Base-by-base conservation (phyloP, 2,888 invertebrate genomes). In the Poecilobothrus nobilitatus region DNA sequence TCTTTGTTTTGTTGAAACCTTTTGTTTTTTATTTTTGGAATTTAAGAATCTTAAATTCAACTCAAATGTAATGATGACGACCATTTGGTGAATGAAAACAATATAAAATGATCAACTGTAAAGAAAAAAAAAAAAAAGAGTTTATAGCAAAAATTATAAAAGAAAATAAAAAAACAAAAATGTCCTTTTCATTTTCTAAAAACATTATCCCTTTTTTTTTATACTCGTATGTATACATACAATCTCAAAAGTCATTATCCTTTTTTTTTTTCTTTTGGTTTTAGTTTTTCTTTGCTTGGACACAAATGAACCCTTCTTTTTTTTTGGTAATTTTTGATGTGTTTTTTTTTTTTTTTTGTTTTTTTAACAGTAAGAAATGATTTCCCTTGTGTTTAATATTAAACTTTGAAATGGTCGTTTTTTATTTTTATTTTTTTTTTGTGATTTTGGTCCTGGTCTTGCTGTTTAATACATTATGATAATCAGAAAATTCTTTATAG, bases 311-410 rank as follows among this genome's bases (percentile, higher is more conserved):
- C 53, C 53, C 53, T 53, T 53, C 53, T 12, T 9, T 53, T 53
- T 53, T 53, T 53, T 53, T 53, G 18, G 27, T 4, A 27, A 27
- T 27, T 27, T 27, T 27, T n/a, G n/a, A 6, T 37, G 37, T 10
- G 6, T 8, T 37, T 8, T 37, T 37, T 37, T 37, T 37, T 44
- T 44, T 44, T 44, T 44, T 6, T 44, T 44, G 44, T 44, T 53
- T 12, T 18, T 53, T 53, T n/a, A 2, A 53, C 9, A 41, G 41
- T 41, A 12, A 15, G 41, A 53, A 2, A 6, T 53, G 53, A 53
- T 53, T 53, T 53, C 53, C 53, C 53, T 53, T 53, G 53, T 53
- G 53, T 53, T 53, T 18, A 53, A 53, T 53, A 53, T 53, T 53
- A 53, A 53, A 18, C n/a, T 53, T 18, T 53, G 15, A 15, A 53